Conservation (phyloP, 2,113 vertebrate species). For the Felis chaus region DNA sequence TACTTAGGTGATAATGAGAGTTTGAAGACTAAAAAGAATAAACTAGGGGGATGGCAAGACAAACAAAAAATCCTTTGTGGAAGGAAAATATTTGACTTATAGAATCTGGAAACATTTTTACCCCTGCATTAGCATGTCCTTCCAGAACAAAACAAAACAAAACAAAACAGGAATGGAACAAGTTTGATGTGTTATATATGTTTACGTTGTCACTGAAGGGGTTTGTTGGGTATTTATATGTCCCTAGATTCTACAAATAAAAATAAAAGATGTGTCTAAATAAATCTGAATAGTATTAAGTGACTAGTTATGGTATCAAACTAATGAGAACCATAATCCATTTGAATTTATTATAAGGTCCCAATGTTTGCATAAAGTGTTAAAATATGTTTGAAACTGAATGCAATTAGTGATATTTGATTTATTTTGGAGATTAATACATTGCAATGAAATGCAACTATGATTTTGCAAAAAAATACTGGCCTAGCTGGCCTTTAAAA, state of each 20-base stretch:
- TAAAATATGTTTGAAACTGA: background rate
- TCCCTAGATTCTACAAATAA: background rate
- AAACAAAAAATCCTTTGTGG: background rate
- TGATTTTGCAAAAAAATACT: constrained; percentile 2
- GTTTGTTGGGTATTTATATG: background rate
- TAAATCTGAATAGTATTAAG: background rate
- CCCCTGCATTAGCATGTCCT: background rate
- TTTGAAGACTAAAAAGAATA: constrained; percentile 18
- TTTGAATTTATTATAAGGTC: background rate
- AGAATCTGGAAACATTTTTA: background rate
- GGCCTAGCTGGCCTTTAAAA: background rate
- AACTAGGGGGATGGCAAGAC: background rate
- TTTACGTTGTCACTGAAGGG: background rate
- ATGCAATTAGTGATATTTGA: background rate
- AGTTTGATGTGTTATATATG: background rate
- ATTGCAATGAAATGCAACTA: constrained; percentile 15
- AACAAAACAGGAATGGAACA: background rate
- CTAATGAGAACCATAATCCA: background rate
- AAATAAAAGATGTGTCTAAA: background rate
- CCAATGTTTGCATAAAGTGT: background rate
- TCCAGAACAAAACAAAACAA: background rate
- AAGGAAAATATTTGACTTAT: constrained; percentile 15
- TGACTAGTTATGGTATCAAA: background rate
- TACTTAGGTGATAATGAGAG: background rate
- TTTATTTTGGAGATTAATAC: background rate